A percentile compares a stretch with the other conserved stretches of the same genome.
phyloP scores from a whole-genome alignment of 23 tunicate genomes.

The Corella eumyota region DNA sequence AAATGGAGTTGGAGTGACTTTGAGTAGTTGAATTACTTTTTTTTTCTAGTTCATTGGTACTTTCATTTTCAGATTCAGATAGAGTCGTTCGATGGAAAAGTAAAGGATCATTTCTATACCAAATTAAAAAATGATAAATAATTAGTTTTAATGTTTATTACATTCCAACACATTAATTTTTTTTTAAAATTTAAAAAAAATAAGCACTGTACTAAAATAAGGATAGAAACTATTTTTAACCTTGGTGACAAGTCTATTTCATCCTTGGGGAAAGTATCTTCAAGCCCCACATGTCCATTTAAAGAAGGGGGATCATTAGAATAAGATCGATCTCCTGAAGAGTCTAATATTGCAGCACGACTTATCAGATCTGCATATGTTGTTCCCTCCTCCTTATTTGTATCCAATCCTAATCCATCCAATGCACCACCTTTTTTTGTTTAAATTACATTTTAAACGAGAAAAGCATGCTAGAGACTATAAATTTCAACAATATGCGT shows the following conservation, averaged over 20 bases:
- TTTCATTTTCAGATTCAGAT: no score
- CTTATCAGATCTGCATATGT: conserved; percentile 56
- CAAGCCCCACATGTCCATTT: conserved; percentile 3
- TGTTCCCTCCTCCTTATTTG: conserved; percentile 11
- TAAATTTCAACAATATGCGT: neutral
- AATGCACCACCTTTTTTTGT: conserved; percentile 30
- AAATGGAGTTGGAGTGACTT: no score
- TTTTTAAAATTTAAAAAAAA: no score
- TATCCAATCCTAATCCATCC: conserved; percentile 20
- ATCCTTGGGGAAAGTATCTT: conserved; percentile 21
- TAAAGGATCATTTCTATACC: no score
- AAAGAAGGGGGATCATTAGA: conserved; percentile 29
- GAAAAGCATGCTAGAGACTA: neutral
- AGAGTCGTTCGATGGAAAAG: no score
- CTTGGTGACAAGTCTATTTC: conserved; percentile 30
- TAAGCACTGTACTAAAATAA: no score
- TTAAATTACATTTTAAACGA: neutral
- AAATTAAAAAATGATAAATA: no score
- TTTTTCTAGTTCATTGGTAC: no score
- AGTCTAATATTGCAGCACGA: conserved; percentile 38
- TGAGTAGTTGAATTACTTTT: no score
- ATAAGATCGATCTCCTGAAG: conserved; percentile 39
- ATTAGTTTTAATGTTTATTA: no score
- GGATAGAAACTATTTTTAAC: no score
- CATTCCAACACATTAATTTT: no score